These are phyloP conservation scores for Nannoperca obscura DNA, from an alignment of 2,797 vertebrate species.

Conservation along the genomic window DNA sequence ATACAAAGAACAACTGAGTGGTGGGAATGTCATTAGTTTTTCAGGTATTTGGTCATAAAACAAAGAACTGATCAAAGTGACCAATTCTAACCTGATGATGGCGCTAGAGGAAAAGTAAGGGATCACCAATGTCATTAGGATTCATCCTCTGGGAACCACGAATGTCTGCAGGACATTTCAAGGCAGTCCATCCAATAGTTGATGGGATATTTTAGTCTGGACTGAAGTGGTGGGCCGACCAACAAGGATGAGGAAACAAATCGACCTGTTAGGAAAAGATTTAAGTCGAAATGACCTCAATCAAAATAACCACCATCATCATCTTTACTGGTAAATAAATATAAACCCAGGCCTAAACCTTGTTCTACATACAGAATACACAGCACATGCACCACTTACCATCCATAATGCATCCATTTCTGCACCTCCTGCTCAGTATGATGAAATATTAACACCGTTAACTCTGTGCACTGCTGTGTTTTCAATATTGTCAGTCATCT, in stretches of 20 bases:
- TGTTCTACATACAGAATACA: slow-evolving; percentile 34
- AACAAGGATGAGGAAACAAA: not conserved
- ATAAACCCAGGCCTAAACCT: slow-evolving; percentile 1
- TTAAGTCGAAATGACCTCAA: no score
- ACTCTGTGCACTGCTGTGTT: slow-evolving; percentile 7
- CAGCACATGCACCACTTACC: slow-evolving; percentile 25
- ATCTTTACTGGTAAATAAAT: slow-evolving; percentile 6
- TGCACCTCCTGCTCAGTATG: slow-evolving; percentile 41
- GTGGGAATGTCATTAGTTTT: not conserved
- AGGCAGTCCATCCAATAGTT: no score
- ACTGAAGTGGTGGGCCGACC: no score
- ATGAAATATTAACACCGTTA: slow-evolving; percentile 68
- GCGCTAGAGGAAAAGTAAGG: no score
- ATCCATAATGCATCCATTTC: slow-evolving; percentile 54
- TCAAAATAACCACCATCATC: no score
- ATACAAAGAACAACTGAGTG: not conserved
- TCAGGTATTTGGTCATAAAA: no score
- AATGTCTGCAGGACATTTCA: no score
- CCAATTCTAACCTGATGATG: no score
- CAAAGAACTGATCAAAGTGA: no score
- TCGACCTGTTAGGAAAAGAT: not conserved
- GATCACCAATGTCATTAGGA: no score
- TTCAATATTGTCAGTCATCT: slow-evolving; percentile 45
- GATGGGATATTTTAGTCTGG: no score
- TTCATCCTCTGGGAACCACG: no score